Base-by-base conservation (phyloP, 2,797 vertebrate genomes). In the Cyprinodon diabolis region DNA sequence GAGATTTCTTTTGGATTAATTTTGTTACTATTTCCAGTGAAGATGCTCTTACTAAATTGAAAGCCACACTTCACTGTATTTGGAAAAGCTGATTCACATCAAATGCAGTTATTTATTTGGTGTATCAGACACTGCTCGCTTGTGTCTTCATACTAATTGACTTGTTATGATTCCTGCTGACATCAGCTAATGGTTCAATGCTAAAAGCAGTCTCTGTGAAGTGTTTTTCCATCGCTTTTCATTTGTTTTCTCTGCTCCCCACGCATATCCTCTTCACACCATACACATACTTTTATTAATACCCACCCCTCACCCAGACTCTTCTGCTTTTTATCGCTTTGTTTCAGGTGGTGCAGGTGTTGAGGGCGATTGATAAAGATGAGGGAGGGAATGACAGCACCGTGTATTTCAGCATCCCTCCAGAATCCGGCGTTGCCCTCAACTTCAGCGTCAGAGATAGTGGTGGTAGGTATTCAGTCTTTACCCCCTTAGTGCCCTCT, bases 371-470 rank as follows among this genome's bases (percentile, higher is more conserved):
- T 90, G 97, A 98, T 94, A 95, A 93, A 93, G 97, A 98, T 71
- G 95, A 96, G 84, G 95, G 91, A 11, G 96, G 96, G 71, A 96
- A 96, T 80, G 95, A 95, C 86, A 97, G 95, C 90, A 90, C 92
- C 0, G 94, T 97, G 89, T 96, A 96, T 91, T 96, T 97, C 89
- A 96, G 95, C 90, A 96, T 96, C 87, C 95, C 95, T 23, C 87
- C 92, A 8, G 96, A 95, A 79, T 94, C 95, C 88, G 87, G 89
- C 0, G 73, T 88, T 40, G 93, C 95, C 78, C 95, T 95, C 82
- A 97, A 98, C 92, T 95, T 97, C 92, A 96, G 94, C 74, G 84
- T 97, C 84, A 93, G 90, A 86, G 97, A 97, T 87, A 97, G 96
- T 68, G 95, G 92, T 84, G 96, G 97, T 97, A 81, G 83, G 94